phyloP scores from a whole-genome alignment of 2,797 vertebrate genomes.

The Limosa lapponica region DNA sequence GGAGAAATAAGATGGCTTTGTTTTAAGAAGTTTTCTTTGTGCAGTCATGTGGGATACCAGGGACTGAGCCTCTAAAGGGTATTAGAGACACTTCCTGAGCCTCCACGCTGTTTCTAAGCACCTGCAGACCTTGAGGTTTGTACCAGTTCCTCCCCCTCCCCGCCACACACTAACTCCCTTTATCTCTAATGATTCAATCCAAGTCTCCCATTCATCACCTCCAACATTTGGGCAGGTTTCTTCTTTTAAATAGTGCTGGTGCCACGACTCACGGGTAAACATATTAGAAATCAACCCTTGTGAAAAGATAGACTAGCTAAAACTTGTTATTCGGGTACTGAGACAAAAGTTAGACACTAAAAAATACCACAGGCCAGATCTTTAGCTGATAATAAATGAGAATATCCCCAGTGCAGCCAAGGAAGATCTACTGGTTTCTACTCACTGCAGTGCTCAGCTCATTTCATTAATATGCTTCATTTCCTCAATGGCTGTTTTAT shows the following conservation, averaged over 20 bases:
- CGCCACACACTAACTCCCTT: not conserved
- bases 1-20: constrained; percentile 46
- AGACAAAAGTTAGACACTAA: not conserved
- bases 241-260: not conserved
- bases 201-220: constrained; percentile 8
- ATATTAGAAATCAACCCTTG: not conserved
- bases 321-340: not conserved
- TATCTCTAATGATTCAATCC: not conserved
- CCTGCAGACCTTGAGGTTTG: constrained; percentile 5
- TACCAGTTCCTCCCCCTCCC: not conserved
- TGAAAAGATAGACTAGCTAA: not conserved
- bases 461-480: not conserved
- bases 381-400: not conserved
- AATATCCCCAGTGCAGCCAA: not conserved
- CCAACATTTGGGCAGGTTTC: not conserved
- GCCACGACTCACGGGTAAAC: not conserved
- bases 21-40: constrained; percentile 42
- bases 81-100: constrained; percentile 40
- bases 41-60: not conserved
- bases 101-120: not conserved
- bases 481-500: not conserved
- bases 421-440: not conserved
- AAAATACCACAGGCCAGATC: not conserved
- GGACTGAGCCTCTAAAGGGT: not conserved
- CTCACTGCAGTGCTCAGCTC: not conserved